Evolutionary conservation across 2,888 invertebrate genomes (phyloP).

Genomic region (Thera obeliscata): DNA sequence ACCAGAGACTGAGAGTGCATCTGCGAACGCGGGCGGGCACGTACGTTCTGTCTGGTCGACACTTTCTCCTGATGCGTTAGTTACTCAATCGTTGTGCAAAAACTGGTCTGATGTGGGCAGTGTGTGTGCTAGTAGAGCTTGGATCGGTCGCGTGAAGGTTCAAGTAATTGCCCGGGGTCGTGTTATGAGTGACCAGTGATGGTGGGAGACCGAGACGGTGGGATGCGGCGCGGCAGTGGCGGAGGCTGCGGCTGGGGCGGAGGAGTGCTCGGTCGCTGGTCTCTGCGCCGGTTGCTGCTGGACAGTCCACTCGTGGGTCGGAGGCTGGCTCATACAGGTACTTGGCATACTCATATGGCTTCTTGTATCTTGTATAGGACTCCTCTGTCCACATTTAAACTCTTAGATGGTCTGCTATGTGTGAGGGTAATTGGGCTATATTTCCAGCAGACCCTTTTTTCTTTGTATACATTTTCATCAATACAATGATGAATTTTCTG

Average conservation of each 20-base stretch:
- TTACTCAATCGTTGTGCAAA: conserved; percentile 77
- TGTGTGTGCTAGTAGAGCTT: conserved; percentile 53
- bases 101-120: conserved; percentile 54
- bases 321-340: conserved; percentile 84
- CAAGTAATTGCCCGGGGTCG: conserved; percentile 53
- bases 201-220: conserved; percentile 72
- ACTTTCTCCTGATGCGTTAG: conserved; percentile 80
- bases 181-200: conserved; percentile 73
- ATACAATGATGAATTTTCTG: no score
- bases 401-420: no score
- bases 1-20: conserved; percentile 59
- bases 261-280: conserved; percentile 85
- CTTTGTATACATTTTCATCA: no score
- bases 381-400: no score
- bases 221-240: conserved; percentile 74
- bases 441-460: no score
- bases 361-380: no score
- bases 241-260: conserved; percentile 78
- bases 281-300: conserved; percentile 87
- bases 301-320: conserved; percentile 89
- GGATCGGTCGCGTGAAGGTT: conserved; percentile 53
- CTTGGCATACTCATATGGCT: background rate
- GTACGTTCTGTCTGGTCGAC: conserved; percentile 59
- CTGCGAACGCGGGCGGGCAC: conserved; percentile 57
- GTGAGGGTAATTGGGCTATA: no score